Evolutionary conservation across 2,888 invertebrate genomes (phyloP).

Genomic region (Pyrochroa serraticornis): DNA sequence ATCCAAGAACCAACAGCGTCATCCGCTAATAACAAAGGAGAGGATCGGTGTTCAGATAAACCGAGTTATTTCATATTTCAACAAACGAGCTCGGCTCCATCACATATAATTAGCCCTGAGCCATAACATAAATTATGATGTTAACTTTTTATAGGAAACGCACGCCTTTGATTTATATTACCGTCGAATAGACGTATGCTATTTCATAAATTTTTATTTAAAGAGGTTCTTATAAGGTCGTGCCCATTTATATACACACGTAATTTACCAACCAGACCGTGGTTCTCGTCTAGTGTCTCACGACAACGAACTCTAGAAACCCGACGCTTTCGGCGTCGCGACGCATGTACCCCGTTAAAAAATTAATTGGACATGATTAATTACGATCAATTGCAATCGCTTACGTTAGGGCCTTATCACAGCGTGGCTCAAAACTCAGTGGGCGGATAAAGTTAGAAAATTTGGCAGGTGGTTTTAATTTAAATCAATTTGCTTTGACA

Average conservation of each 20-base stretch:
- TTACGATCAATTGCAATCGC: constrained; percentile 12
- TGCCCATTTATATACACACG: constrained; percentile 22
- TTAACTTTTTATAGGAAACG: constrained; percentile 57
- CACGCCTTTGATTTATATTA: constrained; percentile 53
- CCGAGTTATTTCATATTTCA: constrained; percentile 57
- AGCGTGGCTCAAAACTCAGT: constrained; percentile 18
- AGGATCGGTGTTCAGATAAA: constrained; percentile 48
- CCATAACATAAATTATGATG: constrained; percentile 58
- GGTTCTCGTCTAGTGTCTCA: constrained; percentile 1
- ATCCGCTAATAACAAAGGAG: constrained; percentile 54
- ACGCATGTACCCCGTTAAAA: not conserved
- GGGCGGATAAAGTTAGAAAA: constrained; percentile 31
- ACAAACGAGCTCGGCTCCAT: constrained; percentile 56
- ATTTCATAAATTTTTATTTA: constrained; percentile 34
- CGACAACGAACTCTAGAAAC: not conserved
- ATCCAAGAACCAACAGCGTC: constrained; percentile 40
- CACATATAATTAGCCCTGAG: constrained; percentile 57
- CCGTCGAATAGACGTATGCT: constrained; percentile 37
- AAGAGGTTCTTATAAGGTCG: constrained; percentile 32
- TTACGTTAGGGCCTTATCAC: constrained; percentile 16
- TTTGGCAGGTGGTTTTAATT: constrained; percentile 39
- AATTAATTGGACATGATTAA: constrained; percentile 9
- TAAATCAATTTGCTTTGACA: constrained; percentile 40
- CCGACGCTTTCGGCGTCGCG: not conserved
- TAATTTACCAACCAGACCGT: constrained; percentile 9